These are phyloP conservation scores for Zaprionus africanus DNA, from an alignment of 1,140 invertebrate genomes.

Conservation along the genomic window DNA sequence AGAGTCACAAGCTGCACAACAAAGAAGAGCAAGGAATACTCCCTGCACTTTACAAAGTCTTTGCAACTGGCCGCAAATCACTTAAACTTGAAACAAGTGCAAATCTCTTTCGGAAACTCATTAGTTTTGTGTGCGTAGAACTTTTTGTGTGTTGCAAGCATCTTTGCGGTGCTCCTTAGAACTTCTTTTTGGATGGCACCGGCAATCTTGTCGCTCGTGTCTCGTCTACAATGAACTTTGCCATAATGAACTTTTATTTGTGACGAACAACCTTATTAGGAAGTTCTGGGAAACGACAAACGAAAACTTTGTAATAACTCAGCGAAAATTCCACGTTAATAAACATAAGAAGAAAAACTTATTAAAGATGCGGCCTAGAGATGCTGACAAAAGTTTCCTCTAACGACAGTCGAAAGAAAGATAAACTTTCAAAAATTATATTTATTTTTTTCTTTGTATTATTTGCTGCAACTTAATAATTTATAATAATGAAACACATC, in stretches of 20 bases:
- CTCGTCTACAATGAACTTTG: constrained; percentile 33
- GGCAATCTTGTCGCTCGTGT: constrained; percentile 26
- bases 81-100: constrained; percentile 58
- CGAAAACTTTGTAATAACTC: constrained; percentile 48
- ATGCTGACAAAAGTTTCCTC: neutral
- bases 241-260: constrained; percentile 47
- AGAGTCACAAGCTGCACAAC: neutral
- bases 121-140: constrained; percentile 54
- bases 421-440: constrained; percentile 14
- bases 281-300: constrained; percentile 13
- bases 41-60: neutral
- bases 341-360: constrained; percentile 19
- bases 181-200: constrained; percentile 22
- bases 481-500: neutral
- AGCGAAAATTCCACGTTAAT: constrained; percentile 18
- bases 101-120: constrained; percentile 68
- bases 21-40: neutral
- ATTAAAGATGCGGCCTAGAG: constrained; percentile 4
- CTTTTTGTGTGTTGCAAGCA: constrained; percentile 27
- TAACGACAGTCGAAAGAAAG: constrained; percentile 9
- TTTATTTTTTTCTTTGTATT: constrained; percentile 4
- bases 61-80: constrained; percentile 61
- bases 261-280: constrained; percentile 49
- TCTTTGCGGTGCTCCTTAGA: constrained; percentile 13
- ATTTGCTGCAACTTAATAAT: constrained; percentile 2